phyloP scores from a whole-genome alignment of 2,113 vertebrate species.

The Chaetodon trifascialis region DNA sequence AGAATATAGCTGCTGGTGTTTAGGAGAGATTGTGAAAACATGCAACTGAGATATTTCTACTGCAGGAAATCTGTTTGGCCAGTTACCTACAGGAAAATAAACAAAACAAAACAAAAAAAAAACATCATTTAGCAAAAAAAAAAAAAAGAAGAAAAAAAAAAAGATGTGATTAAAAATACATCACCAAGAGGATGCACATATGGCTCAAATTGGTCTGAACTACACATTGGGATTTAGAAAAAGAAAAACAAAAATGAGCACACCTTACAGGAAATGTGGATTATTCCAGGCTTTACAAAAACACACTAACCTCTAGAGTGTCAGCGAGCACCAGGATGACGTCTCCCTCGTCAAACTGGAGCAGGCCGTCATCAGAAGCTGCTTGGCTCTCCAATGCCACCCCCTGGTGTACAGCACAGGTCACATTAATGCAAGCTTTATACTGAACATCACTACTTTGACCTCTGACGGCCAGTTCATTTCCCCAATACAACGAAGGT shows the following conservation, averaged over 20 bases:
- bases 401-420: slow-evolving; percentile 67
- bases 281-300: neutral
- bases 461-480: neutral
- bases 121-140: neutral
- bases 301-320: slow-evolving; percentile 71
- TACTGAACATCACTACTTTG: no score
- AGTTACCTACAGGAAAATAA: neutral
- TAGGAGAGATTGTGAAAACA: no score
- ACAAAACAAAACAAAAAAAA: neutral
- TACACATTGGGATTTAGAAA: slow-evolving; percentile 1
- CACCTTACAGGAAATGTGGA: neutral
- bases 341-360: slow-evolving; percentile 82
- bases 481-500: neutral
- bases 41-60: neutral
- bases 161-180: neutral
- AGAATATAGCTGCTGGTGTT: neutral
- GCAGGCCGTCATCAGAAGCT: slow-evolving; percentile 62
- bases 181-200: neutral
- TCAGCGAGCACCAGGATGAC: slow-evolving; percentile 75
- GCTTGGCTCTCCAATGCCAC: slow-evolving; percentile 77
- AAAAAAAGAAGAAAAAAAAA: neutral
- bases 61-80: neutral
- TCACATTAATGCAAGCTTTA: neutral
- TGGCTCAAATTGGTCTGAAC: neutral
- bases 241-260: no score